Base-by-base conservation (phyloP, 2,888 invertebrate genomes). In the Tetragonula carbonaria region DNA sequence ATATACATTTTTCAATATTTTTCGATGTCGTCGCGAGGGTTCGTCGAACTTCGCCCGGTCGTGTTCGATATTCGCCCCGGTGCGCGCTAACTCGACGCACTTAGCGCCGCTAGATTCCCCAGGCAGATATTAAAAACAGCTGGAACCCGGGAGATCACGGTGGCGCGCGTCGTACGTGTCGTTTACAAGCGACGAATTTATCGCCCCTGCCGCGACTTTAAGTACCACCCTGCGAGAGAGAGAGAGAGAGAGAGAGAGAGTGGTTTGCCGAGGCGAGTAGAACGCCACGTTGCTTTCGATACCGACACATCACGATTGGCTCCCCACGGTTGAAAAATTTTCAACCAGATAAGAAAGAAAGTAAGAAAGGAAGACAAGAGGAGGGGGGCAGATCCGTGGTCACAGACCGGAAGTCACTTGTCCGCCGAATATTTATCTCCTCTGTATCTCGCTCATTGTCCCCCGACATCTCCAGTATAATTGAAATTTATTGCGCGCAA, bases 101-200 rank as follows among this genome's bases (percentile, higher is more conserved):
- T 88, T 89, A 90, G 80, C 79, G 84, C 80, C 80, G 84, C 86
- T 86, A 88, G 88, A 88, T 90, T 88, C 89, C 86, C 82, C 85
- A 67, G 84, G 67, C 85, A 86, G 89, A 90, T 91, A 91, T 91
- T 91, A 91, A 91, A 91, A 91, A 91, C 91, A 91, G 87, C 91
- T 91, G 88, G 86, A 86, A 62, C 82, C 75, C 67, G 74, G 70
- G 65, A 76, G 62, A 76, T 71, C 82, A 65, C 78, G 75, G 67
- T 45, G 63, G 55, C 66, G 82, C 72, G 78, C 57, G 68, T 51
- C 65, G 72, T 82, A 81, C 86, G 83, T 87, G 88, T 90, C 88
- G 84, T 87, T 88, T 86, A 83, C 88, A 84, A 86, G 80, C 87
- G 85, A 86, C 90, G 87, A 90, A 90, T 90, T 90, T 90, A 90